These are phyloP conservation scores for Drosophila pullipes DNA, from an alignment of 2,888 invertebrate genomes.

Conservation along the genomic window DNA sequence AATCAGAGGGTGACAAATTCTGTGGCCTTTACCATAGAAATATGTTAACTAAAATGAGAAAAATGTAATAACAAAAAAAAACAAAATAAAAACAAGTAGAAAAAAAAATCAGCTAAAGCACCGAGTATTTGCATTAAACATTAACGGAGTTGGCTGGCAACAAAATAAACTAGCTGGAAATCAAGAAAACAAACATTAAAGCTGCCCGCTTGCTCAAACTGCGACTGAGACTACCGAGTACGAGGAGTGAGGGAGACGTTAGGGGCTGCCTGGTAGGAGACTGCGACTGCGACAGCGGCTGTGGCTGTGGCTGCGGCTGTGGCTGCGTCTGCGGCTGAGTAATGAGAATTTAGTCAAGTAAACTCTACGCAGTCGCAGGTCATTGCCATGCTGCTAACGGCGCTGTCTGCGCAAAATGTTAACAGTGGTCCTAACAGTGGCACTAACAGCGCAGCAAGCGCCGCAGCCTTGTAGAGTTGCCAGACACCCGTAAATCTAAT, in stretches of 20 bases:
- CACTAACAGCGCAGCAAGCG: constrained; percentile 43
- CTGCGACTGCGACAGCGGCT: constrained; percentile 18
- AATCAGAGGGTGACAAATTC: constrained; percentile 60
- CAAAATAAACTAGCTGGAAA: constrained; percentile 58
- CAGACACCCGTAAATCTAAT: constrained; percentile 51
- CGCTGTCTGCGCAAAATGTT: constrained; percentile 43
- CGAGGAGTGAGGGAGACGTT: not conserved
- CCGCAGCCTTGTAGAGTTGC: constrained; percentile 57
- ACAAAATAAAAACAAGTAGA: not conserved
- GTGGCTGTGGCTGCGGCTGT: constrained; percentile 15
- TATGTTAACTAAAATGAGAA: constrained; percentile 35
- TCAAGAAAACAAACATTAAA: constrained; percentile 78
- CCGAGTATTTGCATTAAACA: constrained; percentile 74
- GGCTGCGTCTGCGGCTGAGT: constrained; percentile 47
- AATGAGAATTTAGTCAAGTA: constrained; percentile 73
- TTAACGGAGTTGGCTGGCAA: constrained; percentile 63
- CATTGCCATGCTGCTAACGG: constrained; percentile 75
- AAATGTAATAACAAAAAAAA: constrained; percentile 5
- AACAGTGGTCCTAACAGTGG: constrained; percentile 44
- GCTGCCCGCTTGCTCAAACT: constrained; percentile 43
- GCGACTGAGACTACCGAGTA: not conserved
- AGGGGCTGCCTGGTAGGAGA: not conserved
- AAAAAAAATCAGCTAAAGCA: constrained; percentile 22
- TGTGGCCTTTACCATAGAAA: constrained; percentile 41
- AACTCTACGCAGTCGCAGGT: constrained; percentile 76